These are phyloP conservation scores for Gastrophryne carolinensis DNA, from an alignment of 2,797 vertebrate genomes.

Conservation along the genomic window DNA sequence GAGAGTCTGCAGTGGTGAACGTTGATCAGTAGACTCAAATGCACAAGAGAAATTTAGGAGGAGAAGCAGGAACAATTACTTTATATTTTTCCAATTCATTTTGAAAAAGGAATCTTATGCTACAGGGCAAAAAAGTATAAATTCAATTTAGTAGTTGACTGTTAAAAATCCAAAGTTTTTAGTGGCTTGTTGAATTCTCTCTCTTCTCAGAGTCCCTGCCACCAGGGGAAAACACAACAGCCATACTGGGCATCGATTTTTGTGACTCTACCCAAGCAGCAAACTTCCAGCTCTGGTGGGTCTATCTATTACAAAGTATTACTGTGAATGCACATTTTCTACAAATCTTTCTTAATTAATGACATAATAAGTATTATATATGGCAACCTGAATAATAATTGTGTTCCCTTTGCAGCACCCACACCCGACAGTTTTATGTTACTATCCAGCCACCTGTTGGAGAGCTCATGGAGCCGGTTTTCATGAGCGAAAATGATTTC, in stretches of 20 bases:
- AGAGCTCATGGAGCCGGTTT: constrained; percentile 89
- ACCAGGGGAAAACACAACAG: constrained; percentile 75
- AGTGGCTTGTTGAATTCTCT: too few species aligned
- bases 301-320: not conserved
- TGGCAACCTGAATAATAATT: too few species aligned
- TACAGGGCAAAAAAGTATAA: too few species aligned
- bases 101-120: too few species aligned
- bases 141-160: too few species aligned
- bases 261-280: constrained; percentile 95
- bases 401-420: constrained; percentile 72
- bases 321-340: not conserved
- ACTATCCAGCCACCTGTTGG: constrained; percentile 94
- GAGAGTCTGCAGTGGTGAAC: too few species aligned
- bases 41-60: too few species aligned
- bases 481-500: constrained; percentile 95
- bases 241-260: constrained; percentile 95
- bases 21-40: too few species aligned
- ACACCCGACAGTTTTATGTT: constrained; percentile 90
- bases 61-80: too few species aligned
- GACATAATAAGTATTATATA: not conserved
- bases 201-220: constrained; percentile 77
- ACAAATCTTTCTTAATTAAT: not conserved
- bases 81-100: too few species aligned
- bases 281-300: constrained; percentile 97
- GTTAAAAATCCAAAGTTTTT: too few species aligned